Conservation (phyloP, 2,888 invertebrate species). For the Tipula confusa region DNA sequence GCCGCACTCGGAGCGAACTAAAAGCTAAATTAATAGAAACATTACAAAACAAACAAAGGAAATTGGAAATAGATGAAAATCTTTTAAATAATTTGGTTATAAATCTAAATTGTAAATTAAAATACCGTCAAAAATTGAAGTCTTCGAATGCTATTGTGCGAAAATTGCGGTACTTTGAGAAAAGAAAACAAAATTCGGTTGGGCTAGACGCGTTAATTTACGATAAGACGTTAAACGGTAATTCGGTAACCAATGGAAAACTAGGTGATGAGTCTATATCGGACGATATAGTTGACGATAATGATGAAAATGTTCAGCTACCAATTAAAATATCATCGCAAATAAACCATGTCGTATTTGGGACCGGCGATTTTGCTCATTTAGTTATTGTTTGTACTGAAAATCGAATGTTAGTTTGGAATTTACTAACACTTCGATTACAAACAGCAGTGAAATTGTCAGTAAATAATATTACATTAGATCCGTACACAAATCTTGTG, state of each 20-base stretch:
- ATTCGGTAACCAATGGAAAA: background rate
- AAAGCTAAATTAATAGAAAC: background rate
- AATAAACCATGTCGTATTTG: constrained; percentile 46
- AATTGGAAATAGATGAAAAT: background rate
- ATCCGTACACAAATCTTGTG: constrained; percentile 59
- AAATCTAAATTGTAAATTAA: constrained; percentile 3
- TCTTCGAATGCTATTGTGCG: background rate
- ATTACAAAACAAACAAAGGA: background rate
- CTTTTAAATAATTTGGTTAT: background rate
- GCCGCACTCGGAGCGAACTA: background rate
- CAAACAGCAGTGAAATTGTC: constrained; percentile 54
- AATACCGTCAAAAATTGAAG: background rate
- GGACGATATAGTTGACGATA: background rate
- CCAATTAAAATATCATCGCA: constrained; percentile 40
- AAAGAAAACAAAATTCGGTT: background rate
- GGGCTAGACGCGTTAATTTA: background rate
- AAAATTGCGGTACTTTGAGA: background rate
- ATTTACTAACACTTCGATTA: constrained; percentile 59
- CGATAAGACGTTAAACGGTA: background rate
- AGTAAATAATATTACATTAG: constrained; percentile 52
- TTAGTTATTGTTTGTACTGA: constrained; percentile 49
- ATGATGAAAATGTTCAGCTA: background rate
- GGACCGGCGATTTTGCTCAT: constrained; percentile 45
- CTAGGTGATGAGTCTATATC: background rate
- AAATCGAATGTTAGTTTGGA: constrained; percentile 60